phyloP scores from a whole-genome alignment of 2,888 invertebrate genomes.

The Tetragnatha montana region DNA sequence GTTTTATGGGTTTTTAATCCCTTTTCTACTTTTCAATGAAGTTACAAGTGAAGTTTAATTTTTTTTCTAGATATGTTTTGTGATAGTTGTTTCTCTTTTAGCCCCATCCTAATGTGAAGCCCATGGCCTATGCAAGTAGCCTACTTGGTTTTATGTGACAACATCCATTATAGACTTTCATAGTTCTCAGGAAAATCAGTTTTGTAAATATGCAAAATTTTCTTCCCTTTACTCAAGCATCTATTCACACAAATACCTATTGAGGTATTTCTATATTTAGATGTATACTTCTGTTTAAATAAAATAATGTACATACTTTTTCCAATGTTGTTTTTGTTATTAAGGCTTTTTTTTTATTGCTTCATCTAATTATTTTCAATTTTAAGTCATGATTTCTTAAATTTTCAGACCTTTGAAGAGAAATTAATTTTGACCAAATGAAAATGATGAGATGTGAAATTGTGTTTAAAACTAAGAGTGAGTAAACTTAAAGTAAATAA shows the following conservation, averaged over 20 bases:
- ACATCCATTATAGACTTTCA: constrained; percentile 55
- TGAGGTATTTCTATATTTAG: constrained; percentile 58
- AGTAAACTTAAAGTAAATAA: no score
- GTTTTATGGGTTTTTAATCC: no score
- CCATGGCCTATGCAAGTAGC: constrained; percentile 93
- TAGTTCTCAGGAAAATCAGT: constrained; percentile 64
- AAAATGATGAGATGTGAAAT: no score
- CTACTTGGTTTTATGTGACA: constrained; percentile 74
- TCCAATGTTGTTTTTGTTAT: not conserved
- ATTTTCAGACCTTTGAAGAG: not conserved
- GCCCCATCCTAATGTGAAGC: constrained; percentile 97
- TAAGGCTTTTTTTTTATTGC: not conserved
- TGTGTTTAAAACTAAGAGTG: no score
- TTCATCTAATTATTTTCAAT: not conserved
- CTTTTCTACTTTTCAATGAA: no score
- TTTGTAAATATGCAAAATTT: constrained; percentile 49
- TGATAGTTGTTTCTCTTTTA: constrained; percentile 79
- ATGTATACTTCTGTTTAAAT: constrained; percentile 67
- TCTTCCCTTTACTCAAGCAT: constrained; percentile 49
- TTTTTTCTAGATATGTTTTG: no score
- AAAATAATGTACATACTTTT: constrained; percentile 67
- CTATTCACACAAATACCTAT: constrained; percentile 31
- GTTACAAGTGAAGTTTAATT: no score
- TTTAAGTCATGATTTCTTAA: not conserved
- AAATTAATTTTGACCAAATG: no score